These are phyloP conservation scores for Alcedo quadribrachys DNA, from an alignment of 2,797 vertebrate genomes.

Conservation along the genomic window DNA sequence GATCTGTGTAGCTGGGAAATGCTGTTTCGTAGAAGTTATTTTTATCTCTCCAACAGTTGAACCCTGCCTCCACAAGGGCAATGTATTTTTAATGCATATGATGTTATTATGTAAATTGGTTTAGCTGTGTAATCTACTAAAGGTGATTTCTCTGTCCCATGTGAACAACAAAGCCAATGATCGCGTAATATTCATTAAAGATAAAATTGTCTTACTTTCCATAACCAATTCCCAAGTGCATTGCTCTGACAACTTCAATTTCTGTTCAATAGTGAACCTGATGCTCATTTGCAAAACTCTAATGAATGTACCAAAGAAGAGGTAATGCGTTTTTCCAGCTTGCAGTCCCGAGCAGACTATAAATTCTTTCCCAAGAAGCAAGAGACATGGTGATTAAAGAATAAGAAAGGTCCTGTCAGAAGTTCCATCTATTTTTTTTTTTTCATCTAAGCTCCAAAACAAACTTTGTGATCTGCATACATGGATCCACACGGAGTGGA, in stretches of 20 bases:
- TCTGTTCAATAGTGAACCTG: conserved; percentile 48
- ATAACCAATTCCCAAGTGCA: conserved; percentile 51
- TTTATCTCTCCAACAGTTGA: conserved; percentile 41
- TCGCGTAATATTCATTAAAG: conserved; percentile 66
- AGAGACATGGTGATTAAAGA: conserved; percentile 44
- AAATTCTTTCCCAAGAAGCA: conserved; percentile 49
- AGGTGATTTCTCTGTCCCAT: conserved; percentile 64
- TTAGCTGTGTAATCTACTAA: conserved; percentile 69
- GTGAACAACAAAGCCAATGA: conserved; percentile 69
- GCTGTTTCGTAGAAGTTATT: conserved; percentile 25
- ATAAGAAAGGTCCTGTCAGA: background rate
- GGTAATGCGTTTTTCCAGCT: conserved; percentile 1
- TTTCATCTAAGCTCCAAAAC: background rate
- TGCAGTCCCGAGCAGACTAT: background rate
- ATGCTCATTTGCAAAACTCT: conserved; percentile 50
- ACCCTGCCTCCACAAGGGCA: conserved; percentile 47
- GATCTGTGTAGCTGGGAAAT: conserved; percentile 25
- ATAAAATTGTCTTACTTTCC: conserved; percentile 68
- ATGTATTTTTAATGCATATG: conserved; percentile 70
- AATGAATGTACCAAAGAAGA: conserved; percentile 24
- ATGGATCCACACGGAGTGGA: background rate
- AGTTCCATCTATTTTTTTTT: background rate
- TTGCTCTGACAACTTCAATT: conserved; percentile 63
- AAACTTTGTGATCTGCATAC: background rate
- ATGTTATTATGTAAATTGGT: conserved; percentile 72